These are phyloP conservation scores for Xenus cinereus DNA, from an alignment of 2,113 vertebrate genomes.

Conservation along the genomic window DNA sequence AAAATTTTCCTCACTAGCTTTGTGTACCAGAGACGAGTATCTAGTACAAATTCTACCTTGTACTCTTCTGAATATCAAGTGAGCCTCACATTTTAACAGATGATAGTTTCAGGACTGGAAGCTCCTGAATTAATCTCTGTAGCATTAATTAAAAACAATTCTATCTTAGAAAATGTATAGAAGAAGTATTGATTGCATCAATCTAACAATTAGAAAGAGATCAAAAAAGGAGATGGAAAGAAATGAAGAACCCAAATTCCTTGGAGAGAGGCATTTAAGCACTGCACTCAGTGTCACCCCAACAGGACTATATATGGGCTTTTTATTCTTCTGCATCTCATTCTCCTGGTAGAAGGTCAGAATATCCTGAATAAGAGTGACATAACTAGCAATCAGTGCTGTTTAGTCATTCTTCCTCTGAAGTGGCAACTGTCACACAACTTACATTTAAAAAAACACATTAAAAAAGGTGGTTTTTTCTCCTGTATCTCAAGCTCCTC, in stretches of 20 bases:
- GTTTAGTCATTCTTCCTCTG: neutral
- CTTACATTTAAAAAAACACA: neutral
- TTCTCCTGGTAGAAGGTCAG: neutral
- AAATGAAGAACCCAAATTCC: neutral
- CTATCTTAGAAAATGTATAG: neutral
- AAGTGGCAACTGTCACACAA: neutral
- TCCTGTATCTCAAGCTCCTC: neutral
- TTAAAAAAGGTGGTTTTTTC: neutral
- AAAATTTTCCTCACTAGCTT: neutral
- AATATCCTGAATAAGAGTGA: neutral
- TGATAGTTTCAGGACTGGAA: neutral
- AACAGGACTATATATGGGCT: accelerated
- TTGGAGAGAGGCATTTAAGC: neutral
- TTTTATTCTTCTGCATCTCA: neutral
- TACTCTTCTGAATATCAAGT: neutral
- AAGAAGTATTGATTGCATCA: neutral
- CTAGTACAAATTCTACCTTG: neutral
- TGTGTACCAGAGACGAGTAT: neutral
- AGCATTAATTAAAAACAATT: neutral
- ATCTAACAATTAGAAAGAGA: neutral
- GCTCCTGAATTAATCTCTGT: neutral
- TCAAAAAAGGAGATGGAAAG: neutral
- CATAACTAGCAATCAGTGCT: neutral
- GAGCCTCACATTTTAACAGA: neutral
- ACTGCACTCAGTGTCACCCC: accelerated